Conservation (phyloP, 2,888 invertebrate genomes). For the Latrodectus elegans region DNA sequence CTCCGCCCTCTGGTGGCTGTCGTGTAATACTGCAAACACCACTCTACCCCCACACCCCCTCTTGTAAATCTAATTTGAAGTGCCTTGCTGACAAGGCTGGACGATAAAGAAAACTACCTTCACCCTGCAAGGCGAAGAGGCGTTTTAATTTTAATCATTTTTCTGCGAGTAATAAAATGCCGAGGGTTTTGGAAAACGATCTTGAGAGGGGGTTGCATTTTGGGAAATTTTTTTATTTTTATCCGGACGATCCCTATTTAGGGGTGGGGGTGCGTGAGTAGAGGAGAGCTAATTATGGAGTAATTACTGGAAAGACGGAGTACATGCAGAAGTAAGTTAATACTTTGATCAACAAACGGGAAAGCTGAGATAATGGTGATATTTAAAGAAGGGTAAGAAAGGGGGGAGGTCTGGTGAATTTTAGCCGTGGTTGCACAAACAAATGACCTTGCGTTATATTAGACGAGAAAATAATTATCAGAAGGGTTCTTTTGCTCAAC, state of each 20-base stretch:
- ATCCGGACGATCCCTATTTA: not conserved
- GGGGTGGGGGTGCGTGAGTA: not conserved
- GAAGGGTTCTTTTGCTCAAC: not conserved
- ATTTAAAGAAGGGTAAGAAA: slow-evolving; percentile 13
- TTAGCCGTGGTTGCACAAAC: slow-evolving; percentile 12
- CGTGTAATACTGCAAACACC: slow-evolving; percentile 22
- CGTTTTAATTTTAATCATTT: slow-evolving; percentile 53
- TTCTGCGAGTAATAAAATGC: slow-evolving; percentile 28
- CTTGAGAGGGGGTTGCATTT: slow-evolving; percentile 8
- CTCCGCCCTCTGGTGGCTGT: slow-evolving; percentile 29
- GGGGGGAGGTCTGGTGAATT: not conserved
- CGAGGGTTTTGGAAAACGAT: slow-evolving; percentile 18
- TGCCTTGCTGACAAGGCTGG: slow-evolving; percentile 10
- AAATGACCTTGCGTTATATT: slow-evolving; percentile 16
- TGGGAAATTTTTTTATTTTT: not conserved
- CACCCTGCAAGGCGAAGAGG: not conserved
- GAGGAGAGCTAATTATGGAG: slow-evolving; percentile 23
- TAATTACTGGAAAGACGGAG: slow-evolving; percentile 36
- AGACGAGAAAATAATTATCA: slow-evolving; percentile 31
- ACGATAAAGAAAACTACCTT: slow-evolving; percentile 18
- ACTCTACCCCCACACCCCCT: not conserved
- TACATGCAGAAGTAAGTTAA: not conserved
- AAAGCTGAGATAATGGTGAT: slow-evolving; percentile 17
- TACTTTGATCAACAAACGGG: slow-evolving; percentile 34
- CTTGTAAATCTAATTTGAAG: slow-evolving; percentile 52